These are phyloP conservation scores for Lasioglossum villosulum DNA, from an alignment of 2,888 invertebrate species.

Conservation along the genomic window DNA sequence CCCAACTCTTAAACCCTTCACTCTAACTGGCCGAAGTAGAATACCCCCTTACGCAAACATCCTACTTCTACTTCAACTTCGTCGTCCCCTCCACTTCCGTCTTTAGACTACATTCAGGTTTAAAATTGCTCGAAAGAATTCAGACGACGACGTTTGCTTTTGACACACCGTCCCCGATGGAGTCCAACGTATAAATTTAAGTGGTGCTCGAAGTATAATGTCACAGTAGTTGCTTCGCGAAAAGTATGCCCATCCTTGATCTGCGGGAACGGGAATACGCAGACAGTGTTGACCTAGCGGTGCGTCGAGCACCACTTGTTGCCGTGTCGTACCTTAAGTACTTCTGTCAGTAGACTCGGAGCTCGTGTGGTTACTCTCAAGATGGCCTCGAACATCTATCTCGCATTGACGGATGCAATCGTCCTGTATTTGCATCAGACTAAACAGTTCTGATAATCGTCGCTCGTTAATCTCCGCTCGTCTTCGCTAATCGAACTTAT, in stretches of 20 bases:
- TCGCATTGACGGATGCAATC: constrained; percentile 54
- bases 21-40: background rate
- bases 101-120: constrained; percentile 12
- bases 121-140: constrained; percentile 19
- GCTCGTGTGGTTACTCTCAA: constrained; percentile 61
- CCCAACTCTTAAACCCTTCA: background rate
- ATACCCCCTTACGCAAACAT: background rate
- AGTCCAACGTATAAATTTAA: constrained; percentile 47
- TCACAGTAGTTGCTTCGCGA: constrained; percentile 44
- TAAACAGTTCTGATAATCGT: constrained; percentile 51
- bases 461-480: background rate
- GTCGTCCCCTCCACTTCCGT: background rate
- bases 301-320: constrained; percentile 80
- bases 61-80: background rate
- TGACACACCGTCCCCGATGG: constrained; percentile 11
- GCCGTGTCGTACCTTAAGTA: constrained; percentile 72
- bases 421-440: constrained; percentile 48
- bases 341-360: constrained; percentile 72
- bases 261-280: constrained; percentile 53
- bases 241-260: constrained; percentile 36
- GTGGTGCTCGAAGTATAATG: constrained; percentile 58
- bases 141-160: constrained; percentile 44
- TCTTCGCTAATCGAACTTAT: constrained; percentile 39
- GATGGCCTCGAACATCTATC: constrained; percentile 55
- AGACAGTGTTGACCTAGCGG: constrained; percentile 61